Base-by-base conservation (phyloP, 2,113 vertebrate species). In the Aspiorhynchus laticeps region DNA sequence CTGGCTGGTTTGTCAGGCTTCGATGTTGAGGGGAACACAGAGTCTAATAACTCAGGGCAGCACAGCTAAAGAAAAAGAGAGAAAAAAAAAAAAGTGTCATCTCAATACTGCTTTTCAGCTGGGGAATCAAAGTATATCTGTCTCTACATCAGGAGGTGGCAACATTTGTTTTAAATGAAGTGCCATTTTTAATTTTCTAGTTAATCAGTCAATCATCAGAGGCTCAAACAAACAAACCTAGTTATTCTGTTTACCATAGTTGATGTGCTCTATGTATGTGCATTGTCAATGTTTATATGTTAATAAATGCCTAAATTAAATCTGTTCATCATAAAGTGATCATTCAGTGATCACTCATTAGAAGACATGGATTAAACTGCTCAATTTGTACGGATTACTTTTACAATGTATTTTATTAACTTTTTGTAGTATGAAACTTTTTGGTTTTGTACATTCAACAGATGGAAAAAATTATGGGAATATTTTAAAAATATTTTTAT, bases 41-140 rank as follows among this genome's bases (percentile, higher is more conserved):
- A 90, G 88, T 95, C 94, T 86, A 95, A 63, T 86, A 96, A 91
- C 69, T 96, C 95, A 87, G 94, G 94, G 91, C 95, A 94, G 89
- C 98, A 98, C 80, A 65, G 8, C 89, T 90, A 38, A 84, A 86
- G 56, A 24, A 63, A 0, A 43, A 1, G 7, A 5, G 31, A 4
- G 2, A 26, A 31, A 65, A 12, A 73, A 14, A 4, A 33, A 36
- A 67, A 15, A 79, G 53, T 2, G 21, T 46, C 17, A 33, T n/a
- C 21, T 33, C 10, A 28, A 46, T 10, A 15, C 1, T 7, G 31
- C 31, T 33, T 33, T 51, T 19, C 7, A 33, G 31, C 28, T 17
- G 65, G 17, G 6, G 63, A 46, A 75, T 48, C 4, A 17, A n/a
- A 63, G 2, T 15, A 80, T 33, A n/a, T 51, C 63, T 12, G 17